Conservation (phyloP, 2,113 vertebrate genomes). For the Odontophorus gujanensis region DNA sequence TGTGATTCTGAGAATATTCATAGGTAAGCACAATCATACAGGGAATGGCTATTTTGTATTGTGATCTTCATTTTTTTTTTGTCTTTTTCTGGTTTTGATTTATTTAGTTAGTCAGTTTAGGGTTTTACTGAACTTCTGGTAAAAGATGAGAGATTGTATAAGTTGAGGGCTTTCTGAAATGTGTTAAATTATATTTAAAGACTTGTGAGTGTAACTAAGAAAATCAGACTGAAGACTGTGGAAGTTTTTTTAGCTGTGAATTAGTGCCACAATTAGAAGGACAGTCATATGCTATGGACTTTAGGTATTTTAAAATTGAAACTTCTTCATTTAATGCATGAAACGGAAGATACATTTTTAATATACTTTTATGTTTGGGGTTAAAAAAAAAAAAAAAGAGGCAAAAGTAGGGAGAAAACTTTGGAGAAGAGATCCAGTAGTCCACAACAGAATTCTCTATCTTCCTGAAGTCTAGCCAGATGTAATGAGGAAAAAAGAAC, state of each 20-base stretch:
- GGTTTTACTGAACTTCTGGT: constrained; percentile 17
- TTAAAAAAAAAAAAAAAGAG: background rate
- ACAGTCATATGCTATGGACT: background rate
- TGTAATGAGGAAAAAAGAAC: background rate
- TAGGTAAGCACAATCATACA: background rate
- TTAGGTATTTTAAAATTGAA: background rate
- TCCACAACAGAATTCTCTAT: background rate
- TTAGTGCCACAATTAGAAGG: constrained; percentile 9
- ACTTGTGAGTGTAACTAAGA: constrained; percentile 24
- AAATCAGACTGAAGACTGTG: constrained; percentile 31
- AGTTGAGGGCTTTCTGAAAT: constrained; percentile 37
- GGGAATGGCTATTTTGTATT: background rate
- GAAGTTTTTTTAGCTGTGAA: constrained; percentile 41
- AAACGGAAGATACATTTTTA: background rate
- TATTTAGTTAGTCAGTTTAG: background rate
- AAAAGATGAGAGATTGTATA: background rate
- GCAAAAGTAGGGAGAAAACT: background rate
- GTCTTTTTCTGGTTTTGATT: background rate
- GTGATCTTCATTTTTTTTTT: background rate
- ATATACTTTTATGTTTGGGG: background rate
- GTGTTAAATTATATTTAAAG: constrained; percentile 58
- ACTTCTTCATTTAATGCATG: background rate
- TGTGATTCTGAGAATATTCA: background rate
- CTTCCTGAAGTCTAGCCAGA: background rate
- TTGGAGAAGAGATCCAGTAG: background rate